Conservation (phyloP, 2,888 invertebrate species). For the Molorchus minor region DNA sequence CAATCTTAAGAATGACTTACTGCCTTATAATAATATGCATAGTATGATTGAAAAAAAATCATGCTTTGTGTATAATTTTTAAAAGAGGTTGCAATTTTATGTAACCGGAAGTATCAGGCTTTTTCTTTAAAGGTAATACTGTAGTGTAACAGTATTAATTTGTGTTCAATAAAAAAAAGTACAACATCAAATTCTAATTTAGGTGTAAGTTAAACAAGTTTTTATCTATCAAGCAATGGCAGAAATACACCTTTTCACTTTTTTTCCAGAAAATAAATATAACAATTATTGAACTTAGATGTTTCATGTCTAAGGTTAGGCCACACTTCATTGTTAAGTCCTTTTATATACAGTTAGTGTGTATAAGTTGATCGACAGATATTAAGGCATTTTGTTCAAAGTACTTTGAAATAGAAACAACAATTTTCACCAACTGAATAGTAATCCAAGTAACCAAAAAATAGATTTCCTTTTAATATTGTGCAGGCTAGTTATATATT, state of each 20-base stretch:
- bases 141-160: slow-evolving; percentile 7
- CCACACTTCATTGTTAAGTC: no score
- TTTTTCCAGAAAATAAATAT: neutral
- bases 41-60: slow-evolving; percentile 2
- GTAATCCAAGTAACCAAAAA: no score
- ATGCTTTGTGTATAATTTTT: slow-evolving; percentile 16
- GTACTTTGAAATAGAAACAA: no score
- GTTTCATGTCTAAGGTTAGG: no score
- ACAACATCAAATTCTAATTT: slow-evolving; percentile 12
- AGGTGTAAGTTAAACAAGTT: slow-evolving; percentile 2
- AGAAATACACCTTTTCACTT: neutral
- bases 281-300: no score
- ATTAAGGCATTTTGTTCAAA: no score
- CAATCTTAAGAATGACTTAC: slow-evolving; percentile 18
- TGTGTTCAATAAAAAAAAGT: slow-evolving; percentile 10
- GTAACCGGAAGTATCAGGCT: slow-evolving; percentile 19
- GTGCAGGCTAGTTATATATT: no score
- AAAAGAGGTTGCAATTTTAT: slow-evolving; percentile 14
- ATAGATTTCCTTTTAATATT: no score
- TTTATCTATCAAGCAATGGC: neutral
- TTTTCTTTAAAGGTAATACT: slow-evolving; percentile 2
- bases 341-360: no score
- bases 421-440: no score
- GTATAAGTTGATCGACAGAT: no score
- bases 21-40: neutral